Evolutionary conservation across 2,888 invertebrate species (phyloP).

Genomic region (Drosophila robusta): DNA sequence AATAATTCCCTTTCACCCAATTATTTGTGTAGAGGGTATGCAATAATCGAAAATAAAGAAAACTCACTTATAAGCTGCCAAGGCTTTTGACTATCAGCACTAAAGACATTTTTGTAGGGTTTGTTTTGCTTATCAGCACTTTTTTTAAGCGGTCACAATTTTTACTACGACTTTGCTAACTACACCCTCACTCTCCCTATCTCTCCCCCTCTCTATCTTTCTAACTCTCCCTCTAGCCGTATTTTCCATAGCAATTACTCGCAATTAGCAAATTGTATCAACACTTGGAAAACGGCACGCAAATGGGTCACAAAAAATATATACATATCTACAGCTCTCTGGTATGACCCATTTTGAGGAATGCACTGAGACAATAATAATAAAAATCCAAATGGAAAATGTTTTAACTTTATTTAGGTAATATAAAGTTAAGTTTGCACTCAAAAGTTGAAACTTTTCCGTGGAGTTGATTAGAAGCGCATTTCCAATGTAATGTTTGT

Average conservation of each 20-base stretch:
- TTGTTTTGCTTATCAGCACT: slow-evolving; percentile 36
- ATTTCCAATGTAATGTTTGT: slow-evolving; percentile 7
- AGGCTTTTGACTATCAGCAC: slow-evolving; percentile 47
- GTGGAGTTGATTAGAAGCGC: slow-evolving; percentile 8
- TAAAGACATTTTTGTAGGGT: slow-evolving; percentile 17
- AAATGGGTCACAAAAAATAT: slow-evolving; percentile 29
- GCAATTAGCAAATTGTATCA: slow-evolving; percentile 60
- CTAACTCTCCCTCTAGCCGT: not conserved
- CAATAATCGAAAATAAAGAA: slow-evolving; percentile 8
- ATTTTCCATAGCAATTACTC: slow-evolving; percentile 30
- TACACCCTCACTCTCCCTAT: not conserved
- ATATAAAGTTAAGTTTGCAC: slow-evolving; percentile 16
- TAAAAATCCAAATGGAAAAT: not conserved
- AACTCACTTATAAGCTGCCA: slow-evolving; percentile 10
- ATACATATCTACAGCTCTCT: slow-evolving; percentile 20
- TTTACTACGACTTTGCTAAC: slow-evolving; percentile 23
- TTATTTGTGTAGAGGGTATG: not conserved
- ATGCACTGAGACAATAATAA: slow-evolving; percentile 20
- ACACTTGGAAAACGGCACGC: slow-evolving; percentile 42
- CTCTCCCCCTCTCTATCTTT: not conserved
- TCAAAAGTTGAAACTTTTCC: slow-evolving; percentile 4
- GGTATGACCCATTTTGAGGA: slow-evolving; percentile 3
- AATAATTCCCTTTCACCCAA: not conserved
- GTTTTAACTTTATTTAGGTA: slow-evolving; percentile 14
- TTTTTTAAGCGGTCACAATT: slow-evolving; percentile 22